Conservation (phyloP, 2,797 vertebrate species). For the Botia kubotai region DNA sequence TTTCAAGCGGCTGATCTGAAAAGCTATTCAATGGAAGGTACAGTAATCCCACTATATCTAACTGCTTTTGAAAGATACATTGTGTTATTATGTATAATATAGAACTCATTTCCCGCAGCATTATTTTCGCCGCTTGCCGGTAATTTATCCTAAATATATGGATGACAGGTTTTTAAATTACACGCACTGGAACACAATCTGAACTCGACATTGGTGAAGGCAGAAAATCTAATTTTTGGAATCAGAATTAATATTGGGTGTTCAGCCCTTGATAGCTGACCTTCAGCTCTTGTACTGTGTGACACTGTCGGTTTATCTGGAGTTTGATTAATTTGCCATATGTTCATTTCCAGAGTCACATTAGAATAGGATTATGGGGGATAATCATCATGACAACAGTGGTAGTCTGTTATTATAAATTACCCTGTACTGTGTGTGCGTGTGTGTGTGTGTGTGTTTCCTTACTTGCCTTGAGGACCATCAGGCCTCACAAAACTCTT, state of each 20-base stretch:
- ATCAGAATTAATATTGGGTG: conserved; percentile 17
- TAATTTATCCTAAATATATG: not conserved
- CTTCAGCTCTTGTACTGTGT: conserved; percentile 48
- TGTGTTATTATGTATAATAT: not conserved
- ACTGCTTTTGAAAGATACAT: conserved; percentile 2
- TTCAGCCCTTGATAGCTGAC: conserved; percentile 39
- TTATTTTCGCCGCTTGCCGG: not conserved
- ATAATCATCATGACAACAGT: conserved; percentile 49
- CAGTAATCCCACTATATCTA: not conserved
- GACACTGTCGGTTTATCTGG: conserved; percentile 8
- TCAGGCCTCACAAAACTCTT: not conserved
- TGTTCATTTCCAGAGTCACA: conserved; percentile 55
- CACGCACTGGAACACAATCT: not conserved
- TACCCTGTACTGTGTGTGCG: conserved; percentile 10
- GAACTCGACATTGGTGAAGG: not conserved
- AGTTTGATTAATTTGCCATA: conserved; percentile 54
- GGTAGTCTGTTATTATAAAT: conserved; percentile 38
- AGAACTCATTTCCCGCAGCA: not conserved
- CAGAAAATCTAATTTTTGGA: conserved; percentile 6
- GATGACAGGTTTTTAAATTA: not conserved
- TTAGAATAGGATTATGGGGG: conserved; percentile 60
- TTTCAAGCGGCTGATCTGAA: not conserved
- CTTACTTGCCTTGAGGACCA: not conserved
- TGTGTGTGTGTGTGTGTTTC: not conserved
- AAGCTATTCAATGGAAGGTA: not conserved